phyloP scores from a whole-genome alignment of 2,113 vertebrate species.

The Himantopus leucocephalus region DNA sequence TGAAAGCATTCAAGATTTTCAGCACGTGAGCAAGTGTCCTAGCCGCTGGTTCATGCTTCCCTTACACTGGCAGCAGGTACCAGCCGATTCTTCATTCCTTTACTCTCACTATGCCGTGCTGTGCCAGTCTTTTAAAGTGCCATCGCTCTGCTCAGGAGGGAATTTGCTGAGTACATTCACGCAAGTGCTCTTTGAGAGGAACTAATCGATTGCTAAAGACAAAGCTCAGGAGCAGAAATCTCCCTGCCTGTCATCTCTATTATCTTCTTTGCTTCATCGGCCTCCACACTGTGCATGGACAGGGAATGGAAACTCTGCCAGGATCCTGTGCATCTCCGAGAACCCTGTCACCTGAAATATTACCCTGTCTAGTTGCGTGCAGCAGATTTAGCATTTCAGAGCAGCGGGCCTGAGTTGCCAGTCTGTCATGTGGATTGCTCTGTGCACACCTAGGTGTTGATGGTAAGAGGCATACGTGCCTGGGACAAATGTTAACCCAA shows the following conservation, averaged over 20 bases:
- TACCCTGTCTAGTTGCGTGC: background rate
- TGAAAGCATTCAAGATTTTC: background rate
- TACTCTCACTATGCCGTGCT: fast-evolving
- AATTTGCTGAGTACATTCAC: background rate
- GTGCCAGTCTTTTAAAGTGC: background rate
- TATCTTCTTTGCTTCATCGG: background rate
- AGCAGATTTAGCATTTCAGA: background rate
- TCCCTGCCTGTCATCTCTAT: slow-evolving; percentile 8
- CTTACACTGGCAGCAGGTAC: background rate
- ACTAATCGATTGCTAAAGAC: slow-evolving; percentile 15
- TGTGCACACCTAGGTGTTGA: background rate
- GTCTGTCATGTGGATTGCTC: background rate
- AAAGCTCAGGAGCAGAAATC: slow-evolving; percentile 15
- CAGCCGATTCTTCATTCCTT: background rate
- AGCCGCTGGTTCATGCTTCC: background rate
- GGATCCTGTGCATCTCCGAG: background rate
- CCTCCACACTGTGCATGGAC: background rate
- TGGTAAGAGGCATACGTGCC: background rate
- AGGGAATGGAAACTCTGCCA: background rate
- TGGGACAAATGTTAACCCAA: background rate
- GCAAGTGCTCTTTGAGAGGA: background rate
- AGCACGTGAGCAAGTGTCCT: background rate
- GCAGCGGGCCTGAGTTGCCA: background rate
- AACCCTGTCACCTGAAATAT: background rate
- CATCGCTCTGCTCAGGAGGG: background rate